Evolutionary conservation across 2,113 vertebrate species (phyloP), one percentile per base, ranked within the genome.

Genomic region (Ondatra zibethicus): DNA sequence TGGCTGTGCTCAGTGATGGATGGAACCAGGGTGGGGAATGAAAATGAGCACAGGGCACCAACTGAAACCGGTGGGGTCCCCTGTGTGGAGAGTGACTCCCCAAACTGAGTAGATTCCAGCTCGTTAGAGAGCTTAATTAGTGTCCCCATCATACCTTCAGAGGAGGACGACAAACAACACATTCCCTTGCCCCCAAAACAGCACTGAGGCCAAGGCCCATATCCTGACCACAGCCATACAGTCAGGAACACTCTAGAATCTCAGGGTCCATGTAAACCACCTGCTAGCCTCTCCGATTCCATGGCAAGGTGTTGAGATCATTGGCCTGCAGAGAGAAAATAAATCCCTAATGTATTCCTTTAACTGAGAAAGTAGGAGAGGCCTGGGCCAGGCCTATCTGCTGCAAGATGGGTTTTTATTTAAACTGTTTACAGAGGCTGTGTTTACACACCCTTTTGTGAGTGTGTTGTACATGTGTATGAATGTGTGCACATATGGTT

Each of bases 221-320:
- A 4, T 55, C 29, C 66, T 25, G n/a, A 42, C 58, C 9, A 3
- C 14, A 42, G 68, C 63, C 0, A 1, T 27, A 61, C 13, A 12
- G 39, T n/a, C 5, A n/a, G 42, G 9, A 50, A 42, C 39, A 7
- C 39, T 73, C 31, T 2, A 39, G 76, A 52, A 88, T 1, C 12
- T 9, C 3, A 10, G 63, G 25, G 11, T 66, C 23, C 8, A 4
- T 0, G 0, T 2, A 4, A 21, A 25, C 6, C 6, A 13, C 47
- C 25, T 2, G 5, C 19, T 11, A 47, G 0, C 50, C 50, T 36
- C 36, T 36, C 65, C 39, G 47, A 23, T 0, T 33, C 36, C 33
- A 42, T 13, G 12, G 17, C 31, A 12, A 27, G 42, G 63, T 6
- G 0, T 4, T 33, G 29, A 45, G 88, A 0, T 1, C 11, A 29